Evolutionary conservation across 2,888 invertebrate species (phyloP).

Genomic region (Palloptera scutellata): DNA sequence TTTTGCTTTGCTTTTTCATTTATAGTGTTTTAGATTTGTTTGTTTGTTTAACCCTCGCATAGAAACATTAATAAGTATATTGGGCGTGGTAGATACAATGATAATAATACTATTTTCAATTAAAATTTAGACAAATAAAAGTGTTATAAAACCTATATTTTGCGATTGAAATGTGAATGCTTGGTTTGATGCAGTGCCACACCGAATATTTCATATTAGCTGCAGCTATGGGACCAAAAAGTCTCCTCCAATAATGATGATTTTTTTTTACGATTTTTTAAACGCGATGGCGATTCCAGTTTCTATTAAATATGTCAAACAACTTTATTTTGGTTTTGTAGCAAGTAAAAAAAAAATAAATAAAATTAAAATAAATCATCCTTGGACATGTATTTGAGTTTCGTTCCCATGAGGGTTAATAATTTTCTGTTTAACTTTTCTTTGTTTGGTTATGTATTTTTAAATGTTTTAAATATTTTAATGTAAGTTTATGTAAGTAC

Average conservation of each 20-base stretch:
- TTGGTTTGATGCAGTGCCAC: constrained; percentile 30
- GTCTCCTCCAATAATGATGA: too few relatives aligned
- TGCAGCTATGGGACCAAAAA: too few relatives aligned
- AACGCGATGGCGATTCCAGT: too few relatives aligned
- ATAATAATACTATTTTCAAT: too few relatives aligned
- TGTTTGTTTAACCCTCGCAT: too few relatives aligned
- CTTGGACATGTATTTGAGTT: constrained; percentile 7
- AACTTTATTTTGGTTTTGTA: too few relatives aligned
- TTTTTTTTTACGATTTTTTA: too few relatives aligned
- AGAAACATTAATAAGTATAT: too few relatives aligned
- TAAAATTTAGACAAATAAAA: too few relatives aligned
- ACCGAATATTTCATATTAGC: constrained; percentile 21
- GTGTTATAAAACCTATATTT: constrained; percentile 18
- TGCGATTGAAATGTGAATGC: constrained; percentile 33
- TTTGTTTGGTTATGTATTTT: constrained; percentile 29
- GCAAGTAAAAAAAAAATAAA: not conserved
- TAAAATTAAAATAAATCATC: not conserved
- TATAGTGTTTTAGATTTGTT: constrained; percentile 26
- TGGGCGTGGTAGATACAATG: too few relatives aligned
- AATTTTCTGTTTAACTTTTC: constrained; percentile 31
- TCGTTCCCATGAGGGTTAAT: constrained; percentile 37
- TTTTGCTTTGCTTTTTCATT: constrained; percentile 5
- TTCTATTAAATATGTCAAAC: too few relatives aligned
- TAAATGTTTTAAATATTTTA: constrained; percentile 44
- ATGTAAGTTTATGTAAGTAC: constrained; percentile 40